These are phyloP conservation scores for Chrysina gloriosa DNA, from an alignment of 2,888 invertebrate species.

Conservation along the genomic window DNA sequence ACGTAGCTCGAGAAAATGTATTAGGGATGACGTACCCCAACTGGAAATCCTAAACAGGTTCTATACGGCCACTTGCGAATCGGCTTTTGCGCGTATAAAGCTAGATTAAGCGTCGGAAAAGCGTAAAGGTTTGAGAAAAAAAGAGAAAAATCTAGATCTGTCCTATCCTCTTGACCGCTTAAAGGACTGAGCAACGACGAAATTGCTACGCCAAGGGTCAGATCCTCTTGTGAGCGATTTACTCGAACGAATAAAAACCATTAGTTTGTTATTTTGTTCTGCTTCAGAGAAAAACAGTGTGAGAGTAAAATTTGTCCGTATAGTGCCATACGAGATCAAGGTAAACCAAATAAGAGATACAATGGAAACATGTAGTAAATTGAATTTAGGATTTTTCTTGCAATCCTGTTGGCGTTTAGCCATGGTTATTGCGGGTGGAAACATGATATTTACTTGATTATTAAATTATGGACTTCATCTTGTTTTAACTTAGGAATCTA, in stretches of 20 bases:
- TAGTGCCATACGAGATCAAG: not conserved
- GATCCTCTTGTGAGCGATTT: not conserved
- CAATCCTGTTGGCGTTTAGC: too few relatives aligned
- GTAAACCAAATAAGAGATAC: not conserved
- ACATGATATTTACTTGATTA: too few relatives aligned
- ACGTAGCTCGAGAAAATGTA: not conserved
- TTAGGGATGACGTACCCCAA: slow-evolving; percentile 9
- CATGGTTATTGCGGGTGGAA: too few relatives aligned
- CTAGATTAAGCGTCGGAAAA: slow-evolving; percentile 11
- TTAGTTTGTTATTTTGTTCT: slow-evolving; percentile 10
- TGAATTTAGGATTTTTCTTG: not conserved
- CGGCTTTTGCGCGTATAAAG: slow-evolving; percentile 5
- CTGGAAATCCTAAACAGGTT: not conserved
- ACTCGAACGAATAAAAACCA: slow-evolving; percentile 25
- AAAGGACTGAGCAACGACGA: not conserved
- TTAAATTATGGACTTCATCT: too few relatives aligned
- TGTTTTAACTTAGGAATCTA: too few relatives aligned
- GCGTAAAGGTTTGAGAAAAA: slow-evolving; percentile 12
- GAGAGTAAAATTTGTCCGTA: not conserved
- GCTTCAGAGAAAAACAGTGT: slow-evolving; percentile 6
- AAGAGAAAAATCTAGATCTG: not conserved
- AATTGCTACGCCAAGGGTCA: not conserved
- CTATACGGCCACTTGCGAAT: slow-evolving; percentile 12
- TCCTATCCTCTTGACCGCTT: not conserved
- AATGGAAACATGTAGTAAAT: not conserved